These are phyloP conservation scores for Phalangium opilio DNA, from an alignment of 2,888 invertebrate genomes.

Conservation along the genomic window DNA sequence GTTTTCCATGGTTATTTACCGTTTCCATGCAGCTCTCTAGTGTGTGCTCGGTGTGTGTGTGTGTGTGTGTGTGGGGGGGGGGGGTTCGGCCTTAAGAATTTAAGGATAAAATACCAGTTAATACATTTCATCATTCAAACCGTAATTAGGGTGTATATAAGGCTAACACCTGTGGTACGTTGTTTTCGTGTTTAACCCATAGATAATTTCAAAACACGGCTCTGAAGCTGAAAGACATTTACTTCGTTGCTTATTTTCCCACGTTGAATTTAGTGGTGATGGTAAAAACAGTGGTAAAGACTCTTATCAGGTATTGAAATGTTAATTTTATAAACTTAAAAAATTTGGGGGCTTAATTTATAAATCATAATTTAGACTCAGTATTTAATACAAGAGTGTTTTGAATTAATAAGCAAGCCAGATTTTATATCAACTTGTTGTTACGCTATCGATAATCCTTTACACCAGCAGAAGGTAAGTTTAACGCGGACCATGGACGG, in stretches of 20 bases:
- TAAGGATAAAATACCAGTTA: no score
- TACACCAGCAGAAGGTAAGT: slow-evolving; percentile 53
- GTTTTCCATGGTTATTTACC: no score
- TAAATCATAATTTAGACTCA: slow-evolving; percentile 46
- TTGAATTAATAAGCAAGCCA: slow-evolving; percentile 63
- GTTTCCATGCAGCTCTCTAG: no score
- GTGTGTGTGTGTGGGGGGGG: no score
- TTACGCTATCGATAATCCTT: slow-evolving; percentile 68
- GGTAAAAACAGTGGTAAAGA: slow-evolving; percentile 35
- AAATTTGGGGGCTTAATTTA: no score
- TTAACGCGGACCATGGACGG: neutral
- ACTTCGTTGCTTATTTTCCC: slow-evolving; percentile 82
- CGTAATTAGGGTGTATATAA: no score
- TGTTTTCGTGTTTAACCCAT: no score
- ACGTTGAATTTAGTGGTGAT: slow-evolving; percentile 60
- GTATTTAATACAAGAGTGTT: slow-evolving; percentile 60
- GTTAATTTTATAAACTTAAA: no score
- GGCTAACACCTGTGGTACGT: no score
- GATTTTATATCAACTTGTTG: slow-evolving; percentile 75
- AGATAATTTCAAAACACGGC: slow-evolving; percentile 51
- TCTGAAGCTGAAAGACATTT: slow-evolving; percentile 94
- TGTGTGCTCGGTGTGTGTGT: no score
- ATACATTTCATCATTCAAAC: no score
- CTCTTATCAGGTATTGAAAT: slow-evolving; percentile 32
- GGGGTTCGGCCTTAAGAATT: no score